Base-by-base conservation (phyloP, 2,888 invertebrate genomes). In the Nomada ruficornis region DNA sequence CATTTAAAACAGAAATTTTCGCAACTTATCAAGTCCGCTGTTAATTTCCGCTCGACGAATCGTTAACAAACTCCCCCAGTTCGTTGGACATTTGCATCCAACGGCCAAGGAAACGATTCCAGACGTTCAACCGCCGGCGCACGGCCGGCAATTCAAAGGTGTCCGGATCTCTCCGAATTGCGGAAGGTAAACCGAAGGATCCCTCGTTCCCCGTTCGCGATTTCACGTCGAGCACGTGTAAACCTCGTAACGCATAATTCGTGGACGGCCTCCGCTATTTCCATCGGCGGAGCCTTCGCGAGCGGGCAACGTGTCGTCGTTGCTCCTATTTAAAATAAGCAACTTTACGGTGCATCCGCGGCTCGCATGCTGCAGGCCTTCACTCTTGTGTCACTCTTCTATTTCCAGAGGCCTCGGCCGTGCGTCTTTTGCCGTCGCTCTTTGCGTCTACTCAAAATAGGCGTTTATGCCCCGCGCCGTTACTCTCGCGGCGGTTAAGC, bases 371-470 rank as follows among this genome's bases (percentile, higher is more conserved):
- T 52, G 71, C 75, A 82, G 75, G 82, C 82, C 82, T 82, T 82
- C 82, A 75, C 82, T 82, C 82, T 82, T 80, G 80, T 82, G 82
- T 82, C 82, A 77, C 77, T 83, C 83, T 74, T 82, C 83, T 83
- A 83, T 83, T 83, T 83, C 83, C 83, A 83, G 82, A 82, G 67
- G 65, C 77, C 26, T 63, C 73, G 60, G 60, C 60, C 11, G 64
- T 29, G 70, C 73, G 47, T 71, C 55, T 77, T 76, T 80, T 55
- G 54, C 20, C 80, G 71, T 50, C 59, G 62, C 57, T 50, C 63
- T 50, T 60, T 60, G 63, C 44, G 54, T 72, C 64, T 55, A 44
- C 80, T 57, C 72, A 55, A 72, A 73, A 52, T 59, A 68, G 23
- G n/a, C 63, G 68, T 68, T 78, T 68, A 73, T 47, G 44, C 23